A percentile compares a stretch with the other conserved stretches of the same genome.
phyloP scores from a whole-genome alignment of 2,888 invertebrate species.

The Pseudococcus viburni region DNA sequence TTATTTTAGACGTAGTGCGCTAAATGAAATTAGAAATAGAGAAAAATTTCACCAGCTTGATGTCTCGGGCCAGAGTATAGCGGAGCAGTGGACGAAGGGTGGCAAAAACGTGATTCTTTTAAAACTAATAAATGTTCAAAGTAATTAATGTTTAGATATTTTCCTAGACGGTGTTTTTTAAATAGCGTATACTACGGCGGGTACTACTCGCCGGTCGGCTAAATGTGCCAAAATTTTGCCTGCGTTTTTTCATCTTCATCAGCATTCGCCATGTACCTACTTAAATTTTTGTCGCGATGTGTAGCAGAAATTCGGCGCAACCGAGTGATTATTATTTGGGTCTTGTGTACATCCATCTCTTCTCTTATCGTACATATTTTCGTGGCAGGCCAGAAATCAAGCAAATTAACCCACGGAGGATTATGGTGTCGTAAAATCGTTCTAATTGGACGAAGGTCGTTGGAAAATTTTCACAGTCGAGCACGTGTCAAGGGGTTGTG shows the following conservation, averaged over 20 bases:
- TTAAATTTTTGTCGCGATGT: slow-evolving; percentile 19
- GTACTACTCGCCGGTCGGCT: neutral
- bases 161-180: slow-evolving; percentile 44
- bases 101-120: slow-evolving; percentile 47
- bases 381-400: neutral
- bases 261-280: slow-evolving; percentile 6
- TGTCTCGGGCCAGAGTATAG: neutral
- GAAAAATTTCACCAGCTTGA: slow-evolving; percentile 35
- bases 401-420: neutral
- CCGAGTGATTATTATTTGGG: neutral
- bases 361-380: neutral
- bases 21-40: slow-evolving; percentile 54
- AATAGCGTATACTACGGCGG: neutral
- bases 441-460: slow-evolving; percentile 37
- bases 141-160: slow-evolving; percentile 57
- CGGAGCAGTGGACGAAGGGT: neutral
- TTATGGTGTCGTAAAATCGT: neutral
- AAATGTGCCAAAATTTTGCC: slow-evolving; percentile 54
- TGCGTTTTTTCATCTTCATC: neutral
- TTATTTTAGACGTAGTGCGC: slow-evolving; percentile 55
- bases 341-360: neutral
- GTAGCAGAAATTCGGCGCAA: neutral
- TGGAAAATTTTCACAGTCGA: neutral
- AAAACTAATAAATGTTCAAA: slow-evolving; percentile 57
- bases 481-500: neutral